These are phyloP conservation scores for Cyphomyrmex costatus DNA, from an alignment of 1,140 invertebrate species.

Conservation along the genomic window DNA sequence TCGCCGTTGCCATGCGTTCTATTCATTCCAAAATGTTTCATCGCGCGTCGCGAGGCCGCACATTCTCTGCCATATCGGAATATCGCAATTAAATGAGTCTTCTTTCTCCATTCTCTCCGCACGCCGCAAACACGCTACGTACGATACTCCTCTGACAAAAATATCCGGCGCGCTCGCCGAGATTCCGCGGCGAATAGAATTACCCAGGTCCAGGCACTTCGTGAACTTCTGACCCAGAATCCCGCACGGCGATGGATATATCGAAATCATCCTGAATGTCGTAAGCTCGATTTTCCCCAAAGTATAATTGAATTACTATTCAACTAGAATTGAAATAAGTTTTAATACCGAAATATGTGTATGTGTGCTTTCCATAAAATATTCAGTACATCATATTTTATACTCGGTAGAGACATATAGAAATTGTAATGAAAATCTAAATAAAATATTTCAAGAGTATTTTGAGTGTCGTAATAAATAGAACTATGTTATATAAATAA, in stretches of 20 bases:
- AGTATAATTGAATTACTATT: background rate
- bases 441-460: background rate
- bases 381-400: slow-evolving; percentile 1
- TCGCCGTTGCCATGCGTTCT: slow-evolving; percentile 21
- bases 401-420: background rate
- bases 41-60: slow-evolving; percentile 24
- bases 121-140: background rate
- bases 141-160: slow-evolving; percentile 44
- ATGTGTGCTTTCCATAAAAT: background rate
- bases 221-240: slow-evolving; percentile 64
- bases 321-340: background rate
- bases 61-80: background rate
- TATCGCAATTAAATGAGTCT: slow-evolving; percentile 36
- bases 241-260: slow-evolving; percentile 21
- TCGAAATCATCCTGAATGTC: slow-evolving; percentile 36
- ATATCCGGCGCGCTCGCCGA: slow-evolving; percentile 41
- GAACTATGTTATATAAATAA: background rate
- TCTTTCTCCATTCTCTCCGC: slow-evolving; percentile 47
- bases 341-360: background rate
- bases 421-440: background rate
- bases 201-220: slow-evolving; percentile 43
- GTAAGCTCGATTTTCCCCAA: background rate
- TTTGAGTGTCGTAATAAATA: background rate
- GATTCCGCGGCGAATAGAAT: slow-evolving; percentile 56
- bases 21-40: slow-evolving; percentile 39